Evolutionary conservation across 1,140 invertebrate species (phyloP).

Genomic region (Diorhabda carinulata): DNA sequence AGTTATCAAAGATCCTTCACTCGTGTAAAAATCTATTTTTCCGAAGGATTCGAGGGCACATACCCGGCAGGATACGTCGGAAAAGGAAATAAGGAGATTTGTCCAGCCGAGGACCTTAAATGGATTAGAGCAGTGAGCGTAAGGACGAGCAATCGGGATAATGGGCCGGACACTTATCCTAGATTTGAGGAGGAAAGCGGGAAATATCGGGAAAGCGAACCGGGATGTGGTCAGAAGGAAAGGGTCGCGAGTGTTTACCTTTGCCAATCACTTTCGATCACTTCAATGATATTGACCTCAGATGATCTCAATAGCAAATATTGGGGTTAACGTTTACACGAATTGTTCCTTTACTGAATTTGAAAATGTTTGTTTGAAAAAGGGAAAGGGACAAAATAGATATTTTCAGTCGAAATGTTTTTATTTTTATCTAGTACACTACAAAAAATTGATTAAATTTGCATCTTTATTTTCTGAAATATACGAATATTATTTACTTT

Average conservation of each 20-base stretch:
- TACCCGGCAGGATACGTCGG: background rate
- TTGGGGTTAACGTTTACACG: background rate
- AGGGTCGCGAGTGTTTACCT: constrained; percentile 29
- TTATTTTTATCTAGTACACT: too few relatives aligned
- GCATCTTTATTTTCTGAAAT: too few relatives aligned
- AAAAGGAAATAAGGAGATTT: constrained; percentile 6
- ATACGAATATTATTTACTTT: too few relatives aligned
- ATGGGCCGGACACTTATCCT: constrained; percentile 43
- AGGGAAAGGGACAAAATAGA: too few relatives aligned
- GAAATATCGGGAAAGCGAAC: background rate
- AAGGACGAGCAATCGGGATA: constrained; percentile 43
- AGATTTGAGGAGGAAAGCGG: background rate
- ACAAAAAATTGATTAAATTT: too few relatives aligned
- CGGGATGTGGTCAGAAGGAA: constrained; percentile 11
- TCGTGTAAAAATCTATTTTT: constrained; percentile 3
- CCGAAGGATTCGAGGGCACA: constrained; percentile 1
- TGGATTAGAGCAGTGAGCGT: constrained; percentile 39
- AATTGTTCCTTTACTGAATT: too few relatives aligned
- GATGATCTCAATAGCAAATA: background rate
- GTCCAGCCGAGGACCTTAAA: constrained; percentile 24
- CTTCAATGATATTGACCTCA: constrained; percentile 11
- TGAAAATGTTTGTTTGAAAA: too few relatives aligned
- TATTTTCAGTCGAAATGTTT: too few relatives aligned
- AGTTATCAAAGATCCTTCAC: background rate
- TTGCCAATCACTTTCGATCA: constrained; percentile 35